Evolutionary conservation across 2,888 invertebrate genomes (phyloP).

Genomic region (Temnothorax unifasciatus): DNA sequence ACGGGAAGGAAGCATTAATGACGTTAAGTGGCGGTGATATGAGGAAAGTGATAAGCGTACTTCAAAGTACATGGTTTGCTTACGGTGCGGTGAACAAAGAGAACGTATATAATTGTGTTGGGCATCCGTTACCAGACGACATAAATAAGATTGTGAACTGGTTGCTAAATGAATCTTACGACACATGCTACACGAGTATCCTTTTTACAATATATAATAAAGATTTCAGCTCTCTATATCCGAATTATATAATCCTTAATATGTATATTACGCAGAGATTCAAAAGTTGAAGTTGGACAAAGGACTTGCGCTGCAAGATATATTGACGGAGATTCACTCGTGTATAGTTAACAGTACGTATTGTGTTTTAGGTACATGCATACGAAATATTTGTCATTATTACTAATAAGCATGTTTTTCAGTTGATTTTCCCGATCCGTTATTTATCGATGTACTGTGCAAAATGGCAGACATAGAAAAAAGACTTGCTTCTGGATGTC

Average conservation of each 20-base stretch:
- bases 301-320: slow-evolving; percentile 97
- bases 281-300: slow-evolving; percentile 94
- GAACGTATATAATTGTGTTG: slow-evolving; percentile 98
- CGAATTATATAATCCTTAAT: slow-evolving; percentile 30
- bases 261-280: slow-evolving; percentile 87
- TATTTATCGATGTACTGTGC: slow-evolving; percentile 92
- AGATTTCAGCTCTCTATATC: neutral
- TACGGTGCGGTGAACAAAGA: slow-evolving; percentile 95
- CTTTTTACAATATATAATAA: slow-evolving; percentile 85
- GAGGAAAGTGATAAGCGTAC: slow-evolving; percentile 98
- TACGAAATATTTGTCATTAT: slow-evolving; percentile 26
- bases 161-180: slow-evolving; percentile 93
- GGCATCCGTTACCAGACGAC: slow-evolving; percentile 96
- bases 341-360: slow-evolving; percentile 95
- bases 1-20: slow-evolving; percentile 95
- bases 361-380: neutral
- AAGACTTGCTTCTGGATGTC: slow-evolving; percentile 94
- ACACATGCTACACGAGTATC: slow-evolving; percentile 93
- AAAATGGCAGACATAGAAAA: slow-evolving; percentile 97
- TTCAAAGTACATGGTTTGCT: slow-evolving; percentile 98
- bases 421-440: slow-evolving; percentile 95
- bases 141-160: slow-evolving; percentile 95
- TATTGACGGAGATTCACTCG: slow-evolving; percentile 95
- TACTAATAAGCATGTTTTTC: slow-evolving; percentile 69
- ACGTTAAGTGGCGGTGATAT: slow-evolving; percentile 98